Evolutionary conservation across 1,140 invertebrate genomes (phyloP), one percentile per base, ranked within the genome.

Genomic region (Copidosoma floridanum): DNA sequence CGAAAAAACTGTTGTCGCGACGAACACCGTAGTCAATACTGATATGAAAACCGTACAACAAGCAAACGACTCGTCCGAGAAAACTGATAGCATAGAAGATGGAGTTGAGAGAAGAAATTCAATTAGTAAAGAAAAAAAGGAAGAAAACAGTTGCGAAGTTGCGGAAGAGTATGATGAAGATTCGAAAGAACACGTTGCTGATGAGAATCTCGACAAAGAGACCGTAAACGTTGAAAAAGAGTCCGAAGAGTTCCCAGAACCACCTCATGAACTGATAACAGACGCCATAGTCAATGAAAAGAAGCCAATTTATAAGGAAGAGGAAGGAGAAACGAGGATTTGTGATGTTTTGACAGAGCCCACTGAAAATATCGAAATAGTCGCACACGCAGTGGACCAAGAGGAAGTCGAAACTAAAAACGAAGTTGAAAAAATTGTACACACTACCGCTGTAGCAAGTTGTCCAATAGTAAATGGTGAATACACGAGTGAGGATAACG

Each of bases 401-500:
- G 29, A 32, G 29, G 7, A 27, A 14, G 23, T 53, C 7, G 23
- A 26, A 26, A 26, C 29, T 27, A 61, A 23, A 37, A 27, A 51
- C 11, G 38, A 55, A 16, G 32, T 26, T 43, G 32, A 61, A n/a
- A 53, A 24, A 12, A 44, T 46, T 47, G 29, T 43, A 16, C 65
- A 76, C 73, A 63, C 70, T 20, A 18, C 21, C 50, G 66, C 37
- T 40, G 65, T 62, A 56, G 57, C 20, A 37, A 62, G 65, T 71
- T 71, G 63, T 69, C 66, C 60, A 52, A 68, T 66, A 67, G 65
- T 60, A 60, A 74, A 74, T 54, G 68, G 71, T 27, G 68, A 74
- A 51, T 61, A 61, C 57, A 55, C 48, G 27, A 63, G 62, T 47
- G 66, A 72, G 11, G 41, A 52, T 48, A 73, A 73, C 52, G 69